Conservation (phyloP, 2,113 vertebrate species). For the Pelmatolapia mariae region DNA sequence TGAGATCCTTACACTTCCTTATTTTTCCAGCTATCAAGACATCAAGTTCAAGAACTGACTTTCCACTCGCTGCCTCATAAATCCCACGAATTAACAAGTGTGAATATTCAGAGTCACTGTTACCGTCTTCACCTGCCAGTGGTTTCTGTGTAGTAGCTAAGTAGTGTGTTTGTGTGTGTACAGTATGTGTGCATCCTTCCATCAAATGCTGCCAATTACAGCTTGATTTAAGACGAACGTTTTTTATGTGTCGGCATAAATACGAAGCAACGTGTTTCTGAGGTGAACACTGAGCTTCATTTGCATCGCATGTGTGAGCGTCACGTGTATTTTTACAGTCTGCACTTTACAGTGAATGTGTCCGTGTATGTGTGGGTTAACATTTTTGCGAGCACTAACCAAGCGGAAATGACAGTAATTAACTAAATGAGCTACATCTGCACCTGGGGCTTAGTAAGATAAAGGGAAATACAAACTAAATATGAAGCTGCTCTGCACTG, state of each 20-base stretch:
- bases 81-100: not conserved
- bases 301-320: not conserved
- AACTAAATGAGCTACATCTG: conserved; percentile 58
- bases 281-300: not conserved
- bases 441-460: conserved; percentile 25
- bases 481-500: not conserved
- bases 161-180: not conserved
- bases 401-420: conserved; percentile 61
- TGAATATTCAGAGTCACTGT: not conserved
- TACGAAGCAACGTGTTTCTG: not conserved
- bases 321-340: not conserved
- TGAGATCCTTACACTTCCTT: not conserved
- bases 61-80: not conserved
- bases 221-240: not conserved
- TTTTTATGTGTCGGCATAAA: not conserved
- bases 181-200: not conserved
- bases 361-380: not conserved
- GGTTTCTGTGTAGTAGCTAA: not conserved
- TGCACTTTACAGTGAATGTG: not conserved
- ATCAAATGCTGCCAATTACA: not conserved
- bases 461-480: not conserved
- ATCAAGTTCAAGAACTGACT: not conserved
- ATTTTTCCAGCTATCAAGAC: not conserved
- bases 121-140: not conserved
- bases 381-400: conserved; percentile 25